Base-by-base conservation (phyloP, 2,797 vertebrate species). In the Alectoris magna region DNA sequence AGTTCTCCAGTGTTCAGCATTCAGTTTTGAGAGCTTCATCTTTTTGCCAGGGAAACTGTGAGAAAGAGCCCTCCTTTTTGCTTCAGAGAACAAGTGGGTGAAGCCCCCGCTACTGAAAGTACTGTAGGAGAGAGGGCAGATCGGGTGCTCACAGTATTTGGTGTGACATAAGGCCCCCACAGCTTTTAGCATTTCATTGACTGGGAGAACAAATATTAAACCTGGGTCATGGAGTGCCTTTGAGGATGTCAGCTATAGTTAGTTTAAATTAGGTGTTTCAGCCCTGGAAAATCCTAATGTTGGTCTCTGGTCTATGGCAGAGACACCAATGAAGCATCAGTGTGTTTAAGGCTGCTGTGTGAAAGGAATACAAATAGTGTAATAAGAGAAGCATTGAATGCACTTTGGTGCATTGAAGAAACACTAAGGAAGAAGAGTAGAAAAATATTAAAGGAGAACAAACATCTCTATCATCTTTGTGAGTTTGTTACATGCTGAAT, bases 401-500 rank as follows among this genome's bases (percentile, higher is more conserved):
- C 23, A 75, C 67, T 49, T 80, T 43, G 43, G 72, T 80, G 58
- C 64, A 9, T 5, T 90, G 38, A 14, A 91, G 74, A 81, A 85
- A 22, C 26, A 13, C 27, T 89, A 63, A 77, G 74, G 70, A 93
- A 83, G 58, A 68, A 75, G 39, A 91, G 14, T 16, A 36, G 60
- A 55, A 86, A 88, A 82, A 94, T 77, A 82, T 41, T 31, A 79
- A 79, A 77, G 43, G 36, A 80, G 63, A 91, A 76, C 31, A 87
- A 96, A 87, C 51, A 55, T 44, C 41, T 69, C 86, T 90, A 15
- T 93, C 79, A 84, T 87, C 70, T 78, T 88, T 76, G 64, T 69
- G 68, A 89, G 88, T 70, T 88, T 88, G 56, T 85, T 95, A 69
- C 79, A 85, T 84, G 56, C 80, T 95, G 95, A 86, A 93, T 95